Base-by-base conservation (phyloP, 2,797 vertebrate species). In the Margarornis squamiger region DNA sequence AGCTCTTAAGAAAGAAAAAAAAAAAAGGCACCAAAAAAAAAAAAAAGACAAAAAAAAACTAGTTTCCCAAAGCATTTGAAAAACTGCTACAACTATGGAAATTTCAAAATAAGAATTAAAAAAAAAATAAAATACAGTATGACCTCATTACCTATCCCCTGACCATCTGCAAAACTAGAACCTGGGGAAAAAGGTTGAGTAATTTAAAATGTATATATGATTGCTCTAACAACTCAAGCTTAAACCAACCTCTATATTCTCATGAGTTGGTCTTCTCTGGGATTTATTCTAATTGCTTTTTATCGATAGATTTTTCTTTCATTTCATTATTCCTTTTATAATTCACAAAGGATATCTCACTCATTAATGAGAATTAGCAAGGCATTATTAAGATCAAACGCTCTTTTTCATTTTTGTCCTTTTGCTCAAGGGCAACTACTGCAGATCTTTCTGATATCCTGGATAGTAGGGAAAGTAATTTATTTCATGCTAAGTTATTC, bases 221-320 rank as follows among this genome's bases (percentile, higher is more conserved):
- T 58, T 90, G 20, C 46, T 90, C 22, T 86, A 86, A 55, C 20
- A 90, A 67, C 49, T 74, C 18, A 74, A 72, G 39, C 54, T 93
- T 89, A 88, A 96, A 83, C 13, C 30, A 77, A 21, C 34, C 23
- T 92, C 27, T 5, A 30, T 91, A 92, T 75, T 86, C 95, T 93
- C 89, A 45, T 72, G 81, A 90, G 78, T 2, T 93, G 8, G 9
- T 72, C 63, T 62, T 96, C 91, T 91, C 54, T 86, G 95, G 91
- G 92, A 94, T 91, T 94, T 95, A 86, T 82, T 93, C 78, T 95
- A 97, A 96, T 97, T 94, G 54, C 89, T 92, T 96, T 96, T 90
- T 94, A 95, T 96, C 89, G 72, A 93, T 92, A 92, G 7, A 30
- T 83, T 94, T 96, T 93, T 71, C 66, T 91, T 94, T 87, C 38